A percentile compares a stretch with the other conserved stretches of the same genome.
phyloP scores from a whole-genome alignment of 2,888 invertebrate genomes.

The Amorpha juglandis region DNA sequence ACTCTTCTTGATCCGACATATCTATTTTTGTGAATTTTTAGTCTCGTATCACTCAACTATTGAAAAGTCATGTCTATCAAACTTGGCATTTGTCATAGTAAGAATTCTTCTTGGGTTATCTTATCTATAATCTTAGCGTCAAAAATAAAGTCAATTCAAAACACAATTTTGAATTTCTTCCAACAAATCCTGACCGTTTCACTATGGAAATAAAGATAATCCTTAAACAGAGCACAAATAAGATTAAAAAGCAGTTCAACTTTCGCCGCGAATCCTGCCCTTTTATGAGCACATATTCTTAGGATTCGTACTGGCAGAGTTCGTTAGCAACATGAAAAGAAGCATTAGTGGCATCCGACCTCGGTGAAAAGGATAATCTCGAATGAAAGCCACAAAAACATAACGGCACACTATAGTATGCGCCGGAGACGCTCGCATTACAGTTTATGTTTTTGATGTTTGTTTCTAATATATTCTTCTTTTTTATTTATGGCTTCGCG shows the following conservation, averaged over 20 bases:
- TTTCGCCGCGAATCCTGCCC: neutral
- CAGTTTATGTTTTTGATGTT: neutral
- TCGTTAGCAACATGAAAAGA: conserved; percentile 59
- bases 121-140: no score
- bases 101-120: no score
- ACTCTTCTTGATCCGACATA: no score
- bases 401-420: conserved; percentile 30
- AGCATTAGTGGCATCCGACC: conserved; percentile 53
- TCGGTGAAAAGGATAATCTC: conserved; percentile 56
- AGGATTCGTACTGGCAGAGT: conserved; percentile 40
- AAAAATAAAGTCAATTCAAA: no score
- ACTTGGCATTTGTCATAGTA: no score
- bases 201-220: neutral
- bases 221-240: conserved; percentile 10
- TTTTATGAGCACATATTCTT: conserved; percentile 39
- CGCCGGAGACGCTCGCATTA: conserved; percentile 9
- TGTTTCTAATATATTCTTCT: neutral
- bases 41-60: no score
- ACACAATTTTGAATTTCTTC: no score
- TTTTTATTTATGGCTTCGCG: no score
- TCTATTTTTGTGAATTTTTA: no score
- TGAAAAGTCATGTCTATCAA: no score
- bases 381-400: conserved; percentile 47
- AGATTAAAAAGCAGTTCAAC: conserved; percentile 11
- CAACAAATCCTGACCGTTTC: no score